Percentiles rank a stretch among this genome's conserved stretches.
Conservation (phyloP, 2,888 invertebrate species). For the Aromia moschata region DNA sequence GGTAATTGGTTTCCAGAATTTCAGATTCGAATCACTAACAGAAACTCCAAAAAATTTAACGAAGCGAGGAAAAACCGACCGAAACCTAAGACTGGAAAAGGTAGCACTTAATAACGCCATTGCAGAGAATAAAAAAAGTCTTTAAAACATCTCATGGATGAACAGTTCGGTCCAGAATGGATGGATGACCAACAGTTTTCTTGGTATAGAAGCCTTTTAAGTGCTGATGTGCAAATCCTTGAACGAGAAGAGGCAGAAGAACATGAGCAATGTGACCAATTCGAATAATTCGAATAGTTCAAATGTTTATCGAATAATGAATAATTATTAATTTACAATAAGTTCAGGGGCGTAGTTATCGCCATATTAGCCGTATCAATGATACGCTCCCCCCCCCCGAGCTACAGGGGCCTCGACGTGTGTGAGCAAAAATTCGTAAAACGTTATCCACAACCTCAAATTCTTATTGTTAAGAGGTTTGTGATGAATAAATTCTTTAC, state of each 20-base stretch:
- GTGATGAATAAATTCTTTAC: too few species aligned
- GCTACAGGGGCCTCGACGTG: too few species aligned
- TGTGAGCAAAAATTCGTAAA: too few species aligned
- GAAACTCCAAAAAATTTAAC: conserved; percentile 5
- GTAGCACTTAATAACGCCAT: not conserved
- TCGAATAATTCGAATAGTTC: too few species aligned
- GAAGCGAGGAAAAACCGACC: conserved; percentile 1
- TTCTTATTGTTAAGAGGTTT: too few species aligned
- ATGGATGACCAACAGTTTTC: not conserved
- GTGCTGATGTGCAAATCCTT: not conserved
- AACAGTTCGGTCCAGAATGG: not conserved
- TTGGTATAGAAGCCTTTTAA: conserved; percentile 1
- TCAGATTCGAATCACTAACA: conserved; percentile 5
- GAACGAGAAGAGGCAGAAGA: not conserved
- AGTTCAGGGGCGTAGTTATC: too few species aligned
- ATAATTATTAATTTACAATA: too few species aligned
- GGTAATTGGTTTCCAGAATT: not conserved
- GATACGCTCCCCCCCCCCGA: too few species aligned
- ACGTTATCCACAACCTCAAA: too few species aligned
- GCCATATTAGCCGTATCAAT: too few species aligned
- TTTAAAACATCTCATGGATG: not conserved
- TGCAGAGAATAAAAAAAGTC: not conserved
- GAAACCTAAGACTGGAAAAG: not conserved
- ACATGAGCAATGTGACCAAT: conserved; percentile 1
- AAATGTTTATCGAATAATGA: too few species aligned